A percentile compares a stretch with the other conserved stretches of the same genome.
Evolutionary conservation across 2,113 vertebrate genomes (phyloP).

Genomic region (Takifugu flavidus): DNA sequence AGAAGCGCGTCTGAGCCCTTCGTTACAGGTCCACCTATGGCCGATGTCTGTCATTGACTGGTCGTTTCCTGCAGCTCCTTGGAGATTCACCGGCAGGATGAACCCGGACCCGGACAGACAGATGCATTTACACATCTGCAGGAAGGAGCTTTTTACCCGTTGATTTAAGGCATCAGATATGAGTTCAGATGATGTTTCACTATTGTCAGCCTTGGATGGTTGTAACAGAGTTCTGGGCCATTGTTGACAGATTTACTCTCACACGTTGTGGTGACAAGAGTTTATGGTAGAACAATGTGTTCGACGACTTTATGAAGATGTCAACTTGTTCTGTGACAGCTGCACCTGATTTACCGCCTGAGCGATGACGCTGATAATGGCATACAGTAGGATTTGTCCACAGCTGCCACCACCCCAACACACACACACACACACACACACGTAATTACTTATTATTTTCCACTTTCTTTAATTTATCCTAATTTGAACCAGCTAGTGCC

Average conservation of each 20-base stretch:
- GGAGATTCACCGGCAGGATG: slow-evolving; percentile 32
- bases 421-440: too few species aligned
- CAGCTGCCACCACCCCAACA: slow-evolving; percentile 14
- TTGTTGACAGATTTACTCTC: too few species aligned
- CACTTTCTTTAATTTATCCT: too few species aligned
- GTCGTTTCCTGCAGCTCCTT: slow-evolving; percentile 2
- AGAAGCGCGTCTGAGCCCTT: slow-evolving; percentile 35
- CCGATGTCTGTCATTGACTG: neutral
- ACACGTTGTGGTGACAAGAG: neutral
- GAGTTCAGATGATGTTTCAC: too few species aligned
- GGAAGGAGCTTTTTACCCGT: neutral
- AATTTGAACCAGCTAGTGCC: too few species aligned
- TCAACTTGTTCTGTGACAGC: slow-evolving; percentile 18
- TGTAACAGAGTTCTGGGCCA: too few species aligned
- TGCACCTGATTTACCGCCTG: slow-evolving; percentile 8
- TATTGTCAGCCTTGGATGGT: too few species aligned
- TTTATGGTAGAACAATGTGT: slow-evolving; percentile 18
- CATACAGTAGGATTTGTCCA: slow-evolving; percentile 28
- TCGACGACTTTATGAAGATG: slow-evolving; percentile 3
- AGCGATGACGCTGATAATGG: slow-evolving; percentile 27
- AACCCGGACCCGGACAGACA: slow-evolving; percentile 14
- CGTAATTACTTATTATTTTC: too few species aligned
- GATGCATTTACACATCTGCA: slow-evolving; percentile 3
- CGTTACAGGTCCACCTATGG: slow-evolving; percentile 21
- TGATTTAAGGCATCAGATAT: too few species aligned